Conservation (phyloP, 2,888 invertebrate genomes). For the Drosophila limbata region DNA sequence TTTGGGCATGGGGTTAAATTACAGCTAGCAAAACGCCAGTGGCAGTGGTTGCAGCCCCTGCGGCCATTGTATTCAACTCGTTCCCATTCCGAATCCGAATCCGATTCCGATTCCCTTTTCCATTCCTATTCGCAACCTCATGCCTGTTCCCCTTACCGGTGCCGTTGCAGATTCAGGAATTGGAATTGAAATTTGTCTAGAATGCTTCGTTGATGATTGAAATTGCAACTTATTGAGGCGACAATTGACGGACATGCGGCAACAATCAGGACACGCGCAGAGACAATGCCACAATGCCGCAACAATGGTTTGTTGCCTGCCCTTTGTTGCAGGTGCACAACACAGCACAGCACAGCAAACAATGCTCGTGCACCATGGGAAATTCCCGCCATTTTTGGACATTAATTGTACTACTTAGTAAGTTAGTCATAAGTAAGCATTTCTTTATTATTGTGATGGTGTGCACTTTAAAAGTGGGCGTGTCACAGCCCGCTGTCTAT, state of each 20-base stretch:
- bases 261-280: conserved; percentile 15
- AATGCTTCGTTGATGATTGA: conserved; percentile 35
- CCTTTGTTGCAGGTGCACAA: conserved; percentile 49
- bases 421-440: no score
- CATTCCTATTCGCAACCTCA: not conserved
- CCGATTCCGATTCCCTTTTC: not conserved
- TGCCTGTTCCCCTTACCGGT: not conserved
- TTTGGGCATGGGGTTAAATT: conserved; percentile 53
- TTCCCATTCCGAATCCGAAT: not conserved
- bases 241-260: conserved; percentile 44
- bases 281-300: conserved; percentile 37
- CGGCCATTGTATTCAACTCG: conserved; percentile 35
- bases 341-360: conserved; percentile 26
- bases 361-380: conserved; percentile 4
- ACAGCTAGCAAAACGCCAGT: conserved; percentile 27
- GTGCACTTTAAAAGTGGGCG: no score
- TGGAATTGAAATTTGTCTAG: conserved; percentile 22
- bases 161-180: conserved; percentile 11
- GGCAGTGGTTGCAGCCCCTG: conserved; percentile 46
- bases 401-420: not conserved
- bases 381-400: not conserved
- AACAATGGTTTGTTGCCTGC: conserved; percentile 4
- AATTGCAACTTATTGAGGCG: conserved; percentile 38
- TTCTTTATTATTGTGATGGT: no score
- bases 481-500: no score